These are phyloP conservation scores for Helicolenus hilgendorfi DNA, from an alignment of 2,797 vertebrate species.

Conservation along the genomic window DNA sequence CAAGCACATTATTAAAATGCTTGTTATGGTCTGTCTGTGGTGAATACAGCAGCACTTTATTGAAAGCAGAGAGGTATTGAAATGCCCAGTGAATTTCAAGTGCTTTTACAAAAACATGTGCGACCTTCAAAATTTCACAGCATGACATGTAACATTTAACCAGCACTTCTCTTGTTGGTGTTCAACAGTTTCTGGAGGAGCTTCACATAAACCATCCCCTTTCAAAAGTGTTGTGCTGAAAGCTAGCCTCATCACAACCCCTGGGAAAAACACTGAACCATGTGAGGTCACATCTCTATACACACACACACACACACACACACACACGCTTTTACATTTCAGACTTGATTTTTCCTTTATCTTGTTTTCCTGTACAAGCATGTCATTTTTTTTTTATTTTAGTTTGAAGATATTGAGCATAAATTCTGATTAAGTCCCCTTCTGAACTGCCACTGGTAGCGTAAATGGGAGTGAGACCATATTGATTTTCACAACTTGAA, in stretches of 20 bases:
- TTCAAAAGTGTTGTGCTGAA: constrained; percentile 66
- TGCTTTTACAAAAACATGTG: neutral
- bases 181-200: constrained; percentile 60
- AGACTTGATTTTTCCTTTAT: neutral
- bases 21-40: neutral
- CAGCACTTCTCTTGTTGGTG: neutral
- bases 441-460: neutral
- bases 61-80: neutral
- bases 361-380: neutral
- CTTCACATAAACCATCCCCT: constrained; percentile 58
- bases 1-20: neutral
- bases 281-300: constrained; percentile 57
- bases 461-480: neutral
- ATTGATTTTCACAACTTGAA: neutral
- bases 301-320: neutral
- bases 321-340: neutral
- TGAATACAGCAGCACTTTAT: neutral
- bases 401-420: neutral
- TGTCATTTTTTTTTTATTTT: neutral
- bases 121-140: neutral
- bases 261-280: constrained; percentile 60
- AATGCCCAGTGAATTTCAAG: too few relatives aligned
- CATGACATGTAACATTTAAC: neutral
- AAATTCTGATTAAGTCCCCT: neutral
- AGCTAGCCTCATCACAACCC: constrained; percentile 55